Conservation (phyloP, 2,888 invertebrate genomes). For the Exocentrus adspersus region DNA sequence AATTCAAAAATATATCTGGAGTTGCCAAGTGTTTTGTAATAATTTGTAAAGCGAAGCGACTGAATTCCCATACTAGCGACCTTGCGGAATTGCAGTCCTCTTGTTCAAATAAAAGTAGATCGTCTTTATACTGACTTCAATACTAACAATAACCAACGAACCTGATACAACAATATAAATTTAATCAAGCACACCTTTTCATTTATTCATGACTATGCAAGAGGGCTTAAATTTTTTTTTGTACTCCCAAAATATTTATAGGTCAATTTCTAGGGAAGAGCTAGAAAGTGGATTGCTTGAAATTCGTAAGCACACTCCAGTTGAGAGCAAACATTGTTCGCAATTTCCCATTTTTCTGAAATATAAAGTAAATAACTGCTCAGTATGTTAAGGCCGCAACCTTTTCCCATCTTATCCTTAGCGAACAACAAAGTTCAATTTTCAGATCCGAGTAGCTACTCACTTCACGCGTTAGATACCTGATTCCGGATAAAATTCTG, state of each 20-base stretch:
- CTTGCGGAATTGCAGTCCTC: too few relatives aligned
- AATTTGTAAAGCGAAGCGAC: too few relatives aligned
- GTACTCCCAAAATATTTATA: background rate
- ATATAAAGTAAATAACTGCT: background rate
- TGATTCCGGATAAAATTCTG: too few relatives aligned
- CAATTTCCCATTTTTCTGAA: slow-evolving; percentile 9
- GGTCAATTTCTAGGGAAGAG: background rate
- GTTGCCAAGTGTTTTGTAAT: too few relatives aligned
- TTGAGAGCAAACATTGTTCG: background rate
- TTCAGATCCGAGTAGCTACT: background rate
- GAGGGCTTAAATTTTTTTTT: background rate
- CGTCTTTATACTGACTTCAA: too few relatives aligned
- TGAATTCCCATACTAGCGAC: too few relatives aligned
- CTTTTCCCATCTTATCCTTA: background rate
- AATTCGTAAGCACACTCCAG: slow-evolving; percentile 3
- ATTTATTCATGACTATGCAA: background rate
- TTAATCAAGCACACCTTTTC: too few relatives aligned
- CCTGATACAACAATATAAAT: too few relatives aligned
- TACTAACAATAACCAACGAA: too few relatives aligned
- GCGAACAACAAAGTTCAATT: background rate
- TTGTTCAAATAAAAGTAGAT: too few relatives aligned
- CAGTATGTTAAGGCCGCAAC: background rate
- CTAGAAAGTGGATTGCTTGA: background rate
- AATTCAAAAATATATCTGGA: too few relatives aligned
- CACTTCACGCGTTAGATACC: too few relatives aligned